Conservation (phyloP, 2,888 invertebrate species). For the Dimorphilus gyrociliatus region DNA sequence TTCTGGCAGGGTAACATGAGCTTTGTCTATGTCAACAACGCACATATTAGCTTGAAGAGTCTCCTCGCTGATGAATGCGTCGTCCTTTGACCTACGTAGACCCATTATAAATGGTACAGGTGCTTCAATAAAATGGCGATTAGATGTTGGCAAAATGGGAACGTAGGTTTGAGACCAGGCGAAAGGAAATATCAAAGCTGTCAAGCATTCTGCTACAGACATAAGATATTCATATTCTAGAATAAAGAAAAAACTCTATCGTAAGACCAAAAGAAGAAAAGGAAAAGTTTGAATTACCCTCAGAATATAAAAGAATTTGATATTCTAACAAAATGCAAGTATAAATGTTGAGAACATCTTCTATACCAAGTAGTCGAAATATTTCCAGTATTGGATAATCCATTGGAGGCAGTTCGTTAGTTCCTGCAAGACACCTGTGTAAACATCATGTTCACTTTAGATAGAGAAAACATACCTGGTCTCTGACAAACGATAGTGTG, state of each 20-base stretch:
- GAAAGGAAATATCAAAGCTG: conserved; percentile 77
- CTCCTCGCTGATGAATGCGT: conserved; percentile 11
- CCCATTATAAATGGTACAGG: conserved; percentile 99
- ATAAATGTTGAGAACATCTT: conserved; percentile 77
- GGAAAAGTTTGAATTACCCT: conserved; percentile 46
- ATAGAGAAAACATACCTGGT: conserved; percentile 21
- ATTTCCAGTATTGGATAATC: conserved; percentile 78
- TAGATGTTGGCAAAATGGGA: conserved; percentile 74
- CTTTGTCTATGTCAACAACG: conserved; percentile 85
- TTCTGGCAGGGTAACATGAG: conserved; percentile 79
- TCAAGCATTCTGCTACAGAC: conserved; percentile 86
- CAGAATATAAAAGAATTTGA: conserved; percentile 81
- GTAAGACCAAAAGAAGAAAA: neutral
- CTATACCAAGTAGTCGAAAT: conserved; percentile 73
- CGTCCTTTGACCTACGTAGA: conserved; percentile 39
- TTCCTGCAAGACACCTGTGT: conserved; percentile 23
- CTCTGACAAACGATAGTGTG: conserved; percentile 25
- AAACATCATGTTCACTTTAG: neutral
- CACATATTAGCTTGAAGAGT: conserved; percentile 44
- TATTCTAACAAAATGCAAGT: conserved; percentile 89
- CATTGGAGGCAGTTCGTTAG: conserved; percentile 70
- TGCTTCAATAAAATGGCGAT: conserved; percentile 78
- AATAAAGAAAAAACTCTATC: conserved; percentile 17
- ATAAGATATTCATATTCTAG: conserved; percentile 82
- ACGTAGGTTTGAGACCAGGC: conserved; percentile 98